Base-by-base conservation (phyloP, 2,888 invertebrate species). In the Chrysolina haemoptera region DNA sequence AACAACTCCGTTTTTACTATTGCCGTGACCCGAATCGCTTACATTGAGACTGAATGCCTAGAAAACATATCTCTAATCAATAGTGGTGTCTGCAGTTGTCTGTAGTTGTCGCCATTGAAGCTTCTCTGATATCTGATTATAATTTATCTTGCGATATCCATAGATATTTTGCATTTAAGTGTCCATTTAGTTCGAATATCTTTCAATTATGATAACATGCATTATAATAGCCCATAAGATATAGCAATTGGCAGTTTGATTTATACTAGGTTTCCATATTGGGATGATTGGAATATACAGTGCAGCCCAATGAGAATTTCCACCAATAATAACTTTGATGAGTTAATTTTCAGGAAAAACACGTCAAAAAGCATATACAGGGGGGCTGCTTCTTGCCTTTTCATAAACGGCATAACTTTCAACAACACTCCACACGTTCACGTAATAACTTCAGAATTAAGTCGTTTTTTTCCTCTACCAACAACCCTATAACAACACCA, bases 1-100 rank as follows among this genome's bases (percentile, higher is more conserved):
- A 59, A 59, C 59, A 59, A 35, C 59, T 35, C 22, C 59, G 59
- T 27, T 35, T 50, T 59, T 59, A 59, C 35, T 59, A 27, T 35
- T 27, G 12, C 16, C 59, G 35, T 59, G 59, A 59, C 59, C 59
- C 35, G 59, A 59, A 59, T 59, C 59, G 22, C 27, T 35, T 35
- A 27, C 59, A n/a, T 35, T 27, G 35, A 35, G 59, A 16, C 59
- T 59, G 59, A 59, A 59, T 59, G 59, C 16, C 35, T 59, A 59
- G 14, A 27, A 59, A 35, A 22, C 11, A 59, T 16, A 59, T 22
- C 59, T 14, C 1, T 27, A 59, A 59, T 59, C 59, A 16, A 59
- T 59, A 59, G 14, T n/a, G 59, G 59, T 35, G 22, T 18, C 12
- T 11, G 35, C 35, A 35, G 27, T 59, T 59, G 35, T 59, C 59